Conservation (phyloP, 2,113 vertebrate species). For the Spea multiplicata region DNA sequence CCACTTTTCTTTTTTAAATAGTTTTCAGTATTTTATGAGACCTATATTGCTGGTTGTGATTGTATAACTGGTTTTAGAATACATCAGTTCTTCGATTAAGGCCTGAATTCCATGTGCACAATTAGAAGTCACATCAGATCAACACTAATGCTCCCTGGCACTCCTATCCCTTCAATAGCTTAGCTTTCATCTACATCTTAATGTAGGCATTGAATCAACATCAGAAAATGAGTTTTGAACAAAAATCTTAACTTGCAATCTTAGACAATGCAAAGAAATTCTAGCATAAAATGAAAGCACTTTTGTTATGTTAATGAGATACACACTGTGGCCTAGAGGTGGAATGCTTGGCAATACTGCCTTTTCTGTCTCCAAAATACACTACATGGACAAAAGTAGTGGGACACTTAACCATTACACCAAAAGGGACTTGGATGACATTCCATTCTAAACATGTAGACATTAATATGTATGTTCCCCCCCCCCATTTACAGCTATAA, state of each 20-base stretch:
- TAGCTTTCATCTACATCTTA: background rate
- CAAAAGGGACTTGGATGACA: no score
- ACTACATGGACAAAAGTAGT: no score
- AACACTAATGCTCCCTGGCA: background rate
- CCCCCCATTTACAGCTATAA: no score
- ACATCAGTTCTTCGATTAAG: background rate
- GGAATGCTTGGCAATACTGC: no score
- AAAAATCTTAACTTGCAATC: slow-evolving; percentile 8
- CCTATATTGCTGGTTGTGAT: no score
- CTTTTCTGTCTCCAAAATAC: no score
- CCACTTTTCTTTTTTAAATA: no score
- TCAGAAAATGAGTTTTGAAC: slow-evolving; percentile 9
- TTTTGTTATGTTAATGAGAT: slow-evolving; percentile 20
- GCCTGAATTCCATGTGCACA: background rate
- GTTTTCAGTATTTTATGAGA: no score
- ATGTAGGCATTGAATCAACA: slow-evolving; percentile 4
- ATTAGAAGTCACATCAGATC: background rate
- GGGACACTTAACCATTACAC: no score
- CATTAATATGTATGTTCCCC: no score
- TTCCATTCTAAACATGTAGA: no score
- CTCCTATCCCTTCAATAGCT: background rate
- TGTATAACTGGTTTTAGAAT: no score
- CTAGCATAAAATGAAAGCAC: background rate
- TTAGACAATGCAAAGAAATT: slow-evolving; percentile 5
- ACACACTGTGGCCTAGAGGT: background rate